Conservation (phyloP, 64 coral and sea anemone species). For the Montipora sp. region DNA sequence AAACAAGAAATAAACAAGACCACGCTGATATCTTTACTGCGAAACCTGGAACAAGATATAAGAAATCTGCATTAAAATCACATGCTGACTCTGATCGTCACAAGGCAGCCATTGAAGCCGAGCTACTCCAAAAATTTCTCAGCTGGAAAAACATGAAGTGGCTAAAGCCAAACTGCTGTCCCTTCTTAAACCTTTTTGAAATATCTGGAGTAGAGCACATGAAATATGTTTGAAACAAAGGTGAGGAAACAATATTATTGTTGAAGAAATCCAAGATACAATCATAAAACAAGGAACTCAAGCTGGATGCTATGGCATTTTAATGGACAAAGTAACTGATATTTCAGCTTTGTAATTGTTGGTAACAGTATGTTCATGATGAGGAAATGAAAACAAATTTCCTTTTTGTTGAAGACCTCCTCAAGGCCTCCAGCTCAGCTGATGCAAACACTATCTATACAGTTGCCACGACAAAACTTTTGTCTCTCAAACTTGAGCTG, state of each 20-base stretch:
- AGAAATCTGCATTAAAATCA: no score
- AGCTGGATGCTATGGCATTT: slow-evolving; percentile 1
- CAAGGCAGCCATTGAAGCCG: no score
- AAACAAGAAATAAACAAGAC: no score
- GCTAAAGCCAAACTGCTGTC: no score
- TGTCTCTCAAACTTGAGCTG: slow-evolving; percentile 28
- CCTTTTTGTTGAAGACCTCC: slow-evolving; percentile 22
- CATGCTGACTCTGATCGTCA: no score
- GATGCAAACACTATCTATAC: neutral
- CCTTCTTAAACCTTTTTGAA: no score
- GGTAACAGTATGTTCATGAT: neutral
- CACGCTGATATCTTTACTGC: no score
- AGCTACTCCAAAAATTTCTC: no score
- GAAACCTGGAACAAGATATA: no score
- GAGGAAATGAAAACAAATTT: slow-evolving; percentile 16
- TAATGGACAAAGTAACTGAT: slow-evolving; percentile 3
- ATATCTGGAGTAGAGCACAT: no score
- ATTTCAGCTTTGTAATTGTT: neutral
- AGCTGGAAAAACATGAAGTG: no score
- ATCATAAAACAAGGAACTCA: slow-evolving; percentile 30
- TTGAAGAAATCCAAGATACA: slow-evolving; percentile 5
- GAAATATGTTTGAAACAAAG: no score
- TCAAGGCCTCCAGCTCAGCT: slow-evolving; percentile 5
- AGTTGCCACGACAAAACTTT: slow-evolving; percentile 16
- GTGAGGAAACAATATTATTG: neutral